phyloP scores from a whole-genome alignment of 2,888 invertebrate species.

The Peribatodes rhomboidaria region DNA sequence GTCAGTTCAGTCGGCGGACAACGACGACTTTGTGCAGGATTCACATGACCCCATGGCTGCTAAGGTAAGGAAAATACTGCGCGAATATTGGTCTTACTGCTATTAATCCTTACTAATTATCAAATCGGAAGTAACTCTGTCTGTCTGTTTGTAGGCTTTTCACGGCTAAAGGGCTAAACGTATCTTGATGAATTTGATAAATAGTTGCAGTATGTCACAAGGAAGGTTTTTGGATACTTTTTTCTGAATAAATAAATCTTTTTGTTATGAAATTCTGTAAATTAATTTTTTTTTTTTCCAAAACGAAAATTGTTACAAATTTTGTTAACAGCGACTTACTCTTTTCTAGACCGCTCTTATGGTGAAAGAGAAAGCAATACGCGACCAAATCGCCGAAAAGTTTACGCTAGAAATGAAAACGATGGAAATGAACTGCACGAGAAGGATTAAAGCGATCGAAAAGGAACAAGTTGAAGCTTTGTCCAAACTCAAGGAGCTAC shows the following conservation, averaged over 20 bases:
- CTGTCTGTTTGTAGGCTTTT: too few relatives aligned
- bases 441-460: slow-evolving; percentile 81
- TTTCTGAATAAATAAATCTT: too few relatives aligned
- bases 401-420: slow-evolving; percentile 88
- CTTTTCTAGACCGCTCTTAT: slow-evolving; percentile 76
- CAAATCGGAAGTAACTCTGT: too few relatives aligned
- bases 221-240: too few relatives aligned
- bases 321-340: not conserved
- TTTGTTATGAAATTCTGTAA: too few relatives aligned
- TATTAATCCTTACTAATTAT: too few relatives aligned
- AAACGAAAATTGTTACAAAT: not conserved
- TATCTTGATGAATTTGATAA: too few relatives aligned
- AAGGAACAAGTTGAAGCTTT: slow-evolving; percentile 78
- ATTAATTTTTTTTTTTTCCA: too few relatives aligned
- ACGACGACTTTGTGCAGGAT: slow-evolving; percentile 67
- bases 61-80: slow-evolving; percentile 54
- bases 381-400: slow-evolving; percentile 89
- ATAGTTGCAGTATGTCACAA: too few relatives aligned
- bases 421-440: slow-evolving; percentile 83
- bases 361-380: slow-evolving; percentile 86
- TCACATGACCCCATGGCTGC: slow-evolving; percentile 67
- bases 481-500: slow-evolving; percentile 78
- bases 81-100: not conserved
- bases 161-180: too few relatives aligned
- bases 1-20: slow-evolving; percentile 37